Evolutionary conservation across 2,113 vertebrate genomes (phyloP).

Genomic region (Ascaphus truei): DNA sequence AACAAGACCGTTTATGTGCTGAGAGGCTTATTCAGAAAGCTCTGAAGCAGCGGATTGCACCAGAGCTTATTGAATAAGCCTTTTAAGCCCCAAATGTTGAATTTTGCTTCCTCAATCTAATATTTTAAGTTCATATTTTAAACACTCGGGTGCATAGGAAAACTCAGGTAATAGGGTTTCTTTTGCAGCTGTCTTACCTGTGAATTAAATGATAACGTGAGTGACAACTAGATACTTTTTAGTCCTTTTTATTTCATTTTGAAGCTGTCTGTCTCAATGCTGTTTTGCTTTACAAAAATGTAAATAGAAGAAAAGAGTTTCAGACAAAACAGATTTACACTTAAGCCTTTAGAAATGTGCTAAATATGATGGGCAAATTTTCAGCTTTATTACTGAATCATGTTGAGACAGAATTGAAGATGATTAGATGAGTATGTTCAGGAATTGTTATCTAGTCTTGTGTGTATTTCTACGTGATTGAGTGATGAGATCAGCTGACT

Average conservation of each 20-base stretch:
- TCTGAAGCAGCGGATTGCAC: too few relatives aligned
- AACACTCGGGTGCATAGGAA: background rate
- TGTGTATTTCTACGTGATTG: conserved; percentile 6
- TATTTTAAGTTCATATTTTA: background rate
- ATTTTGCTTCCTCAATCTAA: too few relatives aligned
- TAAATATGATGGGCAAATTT: conserved; percentile 19
- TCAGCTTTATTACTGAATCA: conserved; percentile 13
- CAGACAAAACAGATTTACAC: background rate
- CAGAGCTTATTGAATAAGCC: too few relatives aligned
- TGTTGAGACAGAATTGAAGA: conserved; percentile 14
- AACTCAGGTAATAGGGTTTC: background rate
- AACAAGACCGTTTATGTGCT: too few relatives aligned
- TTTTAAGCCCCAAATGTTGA: too few relatives aligned
- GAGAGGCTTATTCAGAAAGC: too few relatives aligned
- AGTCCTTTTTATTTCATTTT: background rate
- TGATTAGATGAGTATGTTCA: background rate
- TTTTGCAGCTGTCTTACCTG: background rate
- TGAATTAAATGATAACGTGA: background rate
- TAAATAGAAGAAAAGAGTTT: background rate
- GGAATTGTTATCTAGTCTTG: conserved; percentile 25
- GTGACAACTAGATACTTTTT: background rate
- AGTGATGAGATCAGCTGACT: conserved; percentile 24
- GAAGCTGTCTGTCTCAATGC: background rate
- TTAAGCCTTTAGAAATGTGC: conserved; percentile 12
- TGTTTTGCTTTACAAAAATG: background rate